phyloP scores from a whole-genome alignment of 2,797 vertebrate genomes.

The Betta splendens region DNA sequence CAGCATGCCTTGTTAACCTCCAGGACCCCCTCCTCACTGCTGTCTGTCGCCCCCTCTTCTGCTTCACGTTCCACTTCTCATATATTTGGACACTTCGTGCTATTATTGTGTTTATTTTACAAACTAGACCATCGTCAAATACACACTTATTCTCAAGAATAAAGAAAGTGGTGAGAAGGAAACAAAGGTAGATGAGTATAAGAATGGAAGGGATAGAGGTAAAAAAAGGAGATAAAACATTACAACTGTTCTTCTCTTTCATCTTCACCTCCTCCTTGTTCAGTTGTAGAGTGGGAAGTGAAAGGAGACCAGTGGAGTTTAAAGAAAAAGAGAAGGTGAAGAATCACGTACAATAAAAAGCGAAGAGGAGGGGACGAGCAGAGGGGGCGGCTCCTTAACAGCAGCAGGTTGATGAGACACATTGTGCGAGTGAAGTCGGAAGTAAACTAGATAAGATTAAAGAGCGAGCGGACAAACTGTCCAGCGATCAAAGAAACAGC shows the following conservation, averaged over 20 bases:
- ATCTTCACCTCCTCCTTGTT: too few species aligned
- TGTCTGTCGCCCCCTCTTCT: slow-evolving; percentile 20
- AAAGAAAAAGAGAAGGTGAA: background rate
- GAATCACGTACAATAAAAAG: background rate
- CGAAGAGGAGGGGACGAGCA: background rate
- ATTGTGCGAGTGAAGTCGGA: background rate
- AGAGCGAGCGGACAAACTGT: slow-evolving; percentile 26
- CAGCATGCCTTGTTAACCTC: slow-evolving; percentile 75
- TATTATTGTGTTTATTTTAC: background rate
- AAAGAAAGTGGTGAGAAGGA: too few species aligned
- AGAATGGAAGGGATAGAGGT: too few species aligned
- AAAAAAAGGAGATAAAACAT: background rate
- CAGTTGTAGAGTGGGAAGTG: too few species aligned
- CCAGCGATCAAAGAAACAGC: slow-evolving; percentile 66
- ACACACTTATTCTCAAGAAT: background rate
- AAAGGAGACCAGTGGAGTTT: too few species aligned
- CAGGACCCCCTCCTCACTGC: slow-evolving; percentile 38
- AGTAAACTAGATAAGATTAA: slow-evolving; percentile 4
- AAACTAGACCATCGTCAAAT: background rate
- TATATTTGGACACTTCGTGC: background rate
- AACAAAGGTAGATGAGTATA: too few species aligned
- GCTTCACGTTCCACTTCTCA: background rate
- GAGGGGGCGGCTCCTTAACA: slow-evolving; percentile 4
- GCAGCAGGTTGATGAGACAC: slow-evolving; percentile 30
- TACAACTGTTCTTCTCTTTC: too few species aligned